A percentile compares a stretch with the other conserved stretches of the same genome.
These are phyloP conservation scores for Lamellibrachia columna DNA, from an alignment of 2,888 invertebrate genomes.

Conservation along the genomic window DNA sequence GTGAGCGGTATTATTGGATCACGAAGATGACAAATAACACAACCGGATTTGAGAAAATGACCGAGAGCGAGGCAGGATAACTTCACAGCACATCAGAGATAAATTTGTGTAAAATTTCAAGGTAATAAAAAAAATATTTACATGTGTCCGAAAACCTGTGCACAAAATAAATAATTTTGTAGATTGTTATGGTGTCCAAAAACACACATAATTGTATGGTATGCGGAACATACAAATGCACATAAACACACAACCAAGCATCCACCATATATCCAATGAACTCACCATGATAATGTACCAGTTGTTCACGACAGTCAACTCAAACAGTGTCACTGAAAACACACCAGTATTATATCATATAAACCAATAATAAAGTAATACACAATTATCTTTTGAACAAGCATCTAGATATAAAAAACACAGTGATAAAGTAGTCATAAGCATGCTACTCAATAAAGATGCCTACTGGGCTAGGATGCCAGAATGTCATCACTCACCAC, in stretches of 20 bases:
- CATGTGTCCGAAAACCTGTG: no score
- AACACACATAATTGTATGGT: not conserved
- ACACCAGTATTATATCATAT: not conserved
- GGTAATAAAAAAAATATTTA: no score
- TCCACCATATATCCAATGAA: not conserved
- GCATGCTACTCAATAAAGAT: not conserved
- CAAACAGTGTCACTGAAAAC: conserved; percentile 80
- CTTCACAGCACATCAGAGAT: no score
- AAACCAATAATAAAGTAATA: not conserved
- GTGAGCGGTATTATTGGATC: no score
- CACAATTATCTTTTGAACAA: not conserved
- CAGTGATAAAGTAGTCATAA: not conserved
- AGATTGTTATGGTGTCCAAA: no score
- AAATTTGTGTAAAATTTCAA: no score
- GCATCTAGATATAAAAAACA: not conserved
- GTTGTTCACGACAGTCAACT: conserved; percentile 89
- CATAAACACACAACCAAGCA: not conserved
- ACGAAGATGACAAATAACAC: no score
- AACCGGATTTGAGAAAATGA: no score
- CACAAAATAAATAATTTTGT: no score
- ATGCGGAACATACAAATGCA: not conserved
- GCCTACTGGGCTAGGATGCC: not conserved
- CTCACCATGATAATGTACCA: conserved; percentile 84
- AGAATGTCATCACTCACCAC: conserved; percentile 60
- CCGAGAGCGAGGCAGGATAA: no score